Evolutionary conservation across 2,888 invertebrate genomes (phyloP).

Genomic region (Mesorhabditis spiculigera): DNA sequence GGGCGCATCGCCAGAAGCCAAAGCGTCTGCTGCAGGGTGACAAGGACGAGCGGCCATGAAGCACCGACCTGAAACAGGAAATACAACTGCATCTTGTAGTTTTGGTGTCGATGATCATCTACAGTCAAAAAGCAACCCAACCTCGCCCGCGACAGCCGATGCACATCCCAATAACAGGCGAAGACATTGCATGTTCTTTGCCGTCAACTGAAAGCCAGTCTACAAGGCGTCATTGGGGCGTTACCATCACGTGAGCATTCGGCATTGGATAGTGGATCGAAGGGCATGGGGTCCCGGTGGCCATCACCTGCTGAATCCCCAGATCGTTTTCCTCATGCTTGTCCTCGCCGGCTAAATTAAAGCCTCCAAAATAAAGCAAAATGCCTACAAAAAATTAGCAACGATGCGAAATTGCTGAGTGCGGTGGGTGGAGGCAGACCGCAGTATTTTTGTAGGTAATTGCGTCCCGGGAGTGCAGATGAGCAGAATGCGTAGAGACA

Average conservation of each 20-base stretch:
- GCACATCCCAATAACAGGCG: conserved; percentile 71
- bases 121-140: no score
- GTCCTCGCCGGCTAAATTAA: conserved; percentile 15
- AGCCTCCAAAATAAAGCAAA: no score
- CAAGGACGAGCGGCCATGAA: conserved; percentile 91
- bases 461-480: conserved; percentile 86
- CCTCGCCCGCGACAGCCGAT: not conserved
- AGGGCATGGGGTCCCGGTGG: conserved; percentile 86
- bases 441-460: not conserved
- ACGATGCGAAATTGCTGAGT: conserved; percentile 3
- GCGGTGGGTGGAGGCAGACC: not conserved
- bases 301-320: conserved; percentile 76
- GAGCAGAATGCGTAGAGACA: conserved; percentile 91
- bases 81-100: not conserved
- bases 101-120: not conserved
- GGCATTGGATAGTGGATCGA: conserved; percentile 64
- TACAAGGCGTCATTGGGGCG: not conserved
- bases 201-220: conserved; percentile 70
- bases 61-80: conserved; percentile 60
- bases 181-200: conserved; percentile 95
- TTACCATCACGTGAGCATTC: conserved; percentile 83
- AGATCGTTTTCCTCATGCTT: conserved; percentile 18
- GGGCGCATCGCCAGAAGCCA: conserved; percentile 96
- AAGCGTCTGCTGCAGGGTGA: conserved; percentile 80
- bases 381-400: not conserved